Evolutionary conservation across 2,797 vertebrate species (phyloP).

Genomic region (Malacoctenus gilli): DNA sequence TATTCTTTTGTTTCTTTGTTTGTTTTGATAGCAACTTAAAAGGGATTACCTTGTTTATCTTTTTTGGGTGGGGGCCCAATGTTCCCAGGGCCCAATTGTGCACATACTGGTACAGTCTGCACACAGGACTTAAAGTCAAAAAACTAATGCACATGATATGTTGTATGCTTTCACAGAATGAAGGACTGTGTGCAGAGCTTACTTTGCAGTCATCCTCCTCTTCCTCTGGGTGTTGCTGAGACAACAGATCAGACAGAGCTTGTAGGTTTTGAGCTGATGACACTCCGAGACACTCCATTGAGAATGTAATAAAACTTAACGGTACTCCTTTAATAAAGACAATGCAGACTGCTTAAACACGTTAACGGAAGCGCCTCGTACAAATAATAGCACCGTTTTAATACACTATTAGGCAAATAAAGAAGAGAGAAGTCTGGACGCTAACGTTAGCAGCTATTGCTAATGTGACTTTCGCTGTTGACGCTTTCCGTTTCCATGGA

Average conservation of each 20-base stretch:
- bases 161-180: no score
- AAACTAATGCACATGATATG: no score
- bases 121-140: background rate
- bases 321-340: no score
- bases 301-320: no score
- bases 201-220: slow-evolving; percentile 58
- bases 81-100: slow-evolving; percentile 68
- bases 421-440: no score
- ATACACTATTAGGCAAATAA: no score
- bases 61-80: slow-evolving; percentile 60
- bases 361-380: no score
- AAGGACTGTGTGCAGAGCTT: no score
- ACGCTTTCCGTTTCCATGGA: slow-evolving; percentile 53
- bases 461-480: slow-evolving; percentile 27
- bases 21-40: background rate
- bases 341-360: no score
- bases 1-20: background rate
- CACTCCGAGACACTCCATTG: slow-evolving; percentile 61
- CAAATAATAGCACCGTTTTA: no score
- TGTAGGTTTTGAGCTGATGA: slow-evolving; percentile 56
- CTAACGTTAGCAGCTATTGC: background rate
- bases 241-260: slow-evolving; percentile 73
- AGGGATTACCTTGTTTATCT: slow-evolving; percentile 47
- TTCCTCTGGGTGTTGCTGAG: slow-evolving; percentile 46
- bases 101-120: slow-evolving; percentile 45